Evolutionary conservation across 2,888 invertebrate genomes (phyloP).

Genomic region (Cinara cedri): DNA sequence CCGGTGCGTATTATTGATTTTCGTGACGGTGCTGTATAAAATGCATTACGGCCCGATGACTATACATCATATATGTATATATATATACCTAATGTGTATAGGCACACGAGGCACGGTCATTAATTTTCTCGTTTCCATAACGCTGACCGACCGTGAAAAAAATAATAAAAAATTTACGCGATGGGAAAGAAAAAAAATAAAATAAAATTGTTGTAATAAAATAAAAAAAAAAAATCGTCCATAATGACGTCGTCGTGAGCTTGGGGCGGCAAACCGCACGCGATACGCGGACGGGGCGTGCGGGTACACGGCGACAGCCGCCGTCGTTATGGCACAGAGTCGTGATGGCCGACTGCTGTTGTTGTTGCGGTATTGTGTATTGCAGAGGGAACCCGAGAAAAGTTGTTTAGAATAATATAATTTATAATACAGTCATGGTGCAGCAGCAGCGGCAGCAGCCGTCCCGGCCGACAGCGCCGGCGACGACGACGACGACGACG

Average conservation of each 20-base stretch:
- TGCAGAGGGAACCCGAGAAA: conserved; percentile 11
- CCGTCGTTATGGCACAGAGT: not conserved
- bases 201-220: not conserved
- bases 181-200: not conserved
- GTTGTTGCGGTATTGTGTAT: not conserved
- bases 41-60: too few relatives aligned
- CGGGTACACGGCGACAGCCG: not conserved
- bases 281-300: not conserved
- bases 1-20: too few relatives aligned
- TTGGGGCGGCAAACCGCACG: not conserved
- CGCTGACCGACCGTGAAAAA: too few relatives aligned
- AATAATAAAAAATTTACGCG: too few relatives aligned
- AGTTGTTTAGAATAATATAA: conserved; percentile 23
- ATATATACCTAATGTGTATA: not conserved
- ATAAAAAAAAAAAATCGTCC: not conserved
- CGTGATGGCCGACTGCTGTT: not conserved
- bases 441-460: too few relatives aligned
- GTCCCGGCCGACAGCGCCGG: too few relatives aligned
- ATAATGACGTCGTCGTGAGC: not conserved
- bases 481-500: conserved; percentile 30
- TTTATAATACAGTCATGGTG: not conserved
- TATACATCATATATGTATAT: too few relatives aligned
- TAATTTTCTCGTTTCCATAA: not conserved
- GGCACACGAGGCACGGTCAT: not conserved
- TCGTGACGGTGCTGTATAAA: too few relatives aligned